A percentile compares a stretch with the other conserved stretches of the same genome.
phyloP scores from a whole-genome alignment of 2,888 invertebrate genomes.

The Parascotia fuliginaria region DNA sequence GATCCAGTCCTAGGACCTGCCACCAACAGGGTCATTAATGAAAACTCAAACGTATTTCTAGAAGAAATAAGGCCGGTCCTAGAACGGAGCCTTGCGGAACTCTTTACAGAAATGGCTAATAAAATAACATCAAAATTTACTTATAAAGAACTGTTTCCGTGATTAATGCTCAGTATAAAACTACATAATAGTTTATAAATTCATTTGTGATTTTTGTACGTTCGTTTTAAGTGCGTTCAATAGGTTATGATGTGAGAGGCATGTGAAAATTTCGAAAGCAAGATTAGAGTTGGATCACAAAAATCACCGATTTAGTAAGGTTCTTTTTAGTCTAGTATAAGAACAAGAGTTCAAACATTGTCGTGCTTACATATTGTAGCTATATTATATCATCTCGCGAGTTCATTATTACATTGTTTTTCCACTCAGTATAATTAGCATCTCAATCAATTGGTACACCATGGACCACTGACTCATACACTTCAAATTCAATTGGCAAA shows the following conservation, averaged over 20 bases:
- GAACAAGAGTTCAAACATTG: constrained; percentile 5
- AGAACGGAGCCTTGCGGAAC: constrained; percentile 87
- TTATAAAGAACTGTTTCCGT: constrained; percentile 89
- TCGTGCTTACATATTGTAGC: neutral
- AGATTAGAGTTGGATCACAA: constrained; percentile 13
- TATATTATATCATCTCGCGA: too few relatives aligned
- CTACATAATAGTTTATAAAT: constrained; percentile 18
- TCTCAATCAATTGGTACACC: too few relatives aligned
- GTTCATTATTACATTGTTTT: too few relatives aligned
- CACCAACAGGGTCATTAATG: constrained; percentile 88
- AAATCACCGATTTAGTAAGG: neutral
- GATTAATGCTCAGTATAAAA: constrained; percentile 33
- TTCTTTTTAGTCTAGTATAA: neutral
- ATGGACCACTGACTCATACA: too few relatives aligned
- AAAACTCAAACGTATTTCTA: constrained; percentile 88
- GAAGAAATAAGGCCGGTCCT: constrained; percentile 88
- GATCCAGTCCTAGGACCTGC: constrained; percentile 88
- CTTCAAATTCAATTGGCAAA: too few relatives aligned
- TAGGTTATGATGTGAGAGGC: constrained; percentile 16
- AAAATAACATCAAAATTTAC: constrained; percentile 89
- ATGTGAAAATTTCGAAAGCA: constrained; percentile 26
- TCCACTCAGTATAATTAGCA: too few relatives aligned
- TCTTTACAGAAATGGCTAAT: constrained; percentile 89
- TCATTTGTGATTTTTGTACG: constrained; percentile 33
- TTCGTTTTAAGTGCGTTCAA: constrained; percentile 7